Percentiles rank a stretch among this genome's conserved stretches.
Conservation (phyloP, 1,140 invertebrate genomes). For the Globodera rostochiensis region DNA sequence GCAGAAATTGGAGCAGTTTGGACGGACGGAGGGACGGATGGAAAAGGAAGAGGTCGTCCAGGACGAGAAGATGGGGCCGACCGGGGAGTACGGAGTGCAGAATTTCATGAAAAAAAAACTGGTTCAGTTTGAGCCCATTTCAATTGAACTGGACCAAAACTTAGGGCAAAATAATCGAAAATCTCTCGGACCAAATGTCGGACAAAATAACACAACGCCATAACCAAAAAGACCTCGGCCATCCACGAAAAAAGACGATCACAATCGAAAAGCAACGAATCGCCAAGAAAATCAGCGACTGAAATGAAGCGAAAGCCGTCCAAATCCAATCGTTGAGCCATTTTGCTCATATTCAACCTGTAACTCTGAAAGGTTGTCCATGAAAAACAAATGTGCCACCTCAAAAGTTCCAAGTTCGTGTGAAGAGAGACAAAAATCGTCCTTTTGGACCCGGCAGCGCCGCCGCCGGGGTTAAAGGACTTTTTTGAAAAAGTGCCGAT, state of each 20-base stretch:
- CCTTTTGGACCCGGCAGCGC: neutral
- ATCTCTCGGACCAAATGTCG: neutral
- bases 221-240: neutral
- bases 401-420: constrained; percentile 18
- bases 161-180: constrained; percentile 14
- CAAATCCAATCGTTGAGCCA: constrained; percentile 30
- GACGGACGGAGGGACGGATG: constrained; percentile 13
- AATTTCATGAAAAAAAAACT: neutral
- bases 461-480: neutral
- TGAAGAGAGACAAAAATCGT: constrained; percentile 34
- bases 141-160: neutral
- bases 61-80: constrained; percentile 8
- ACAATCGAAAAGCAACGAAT: constrained; percentile 20
- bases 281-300: constrained; percentile 14
- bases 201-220: neutral
- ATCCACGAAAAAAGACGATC: constrained; percentile 11
- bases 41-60: constrained; percentile 32
- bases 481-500: constrained; percentile 27
- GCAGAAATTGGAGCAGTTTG: constrained; percentile 34
- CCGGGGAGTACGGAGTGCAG: neutral
- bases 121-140: neutral
- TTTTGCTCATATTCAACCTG: constrained; percentile 31
- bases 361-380: neutral
- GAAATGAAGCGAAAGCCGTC: constrained; percentile 30
- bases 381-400: neutral